Evolutionary conservation across 2,113 vertebrate species (phyloP), one percentile per base, ranked within the genome.

Genomic region (Malurus elegans): DNA sequence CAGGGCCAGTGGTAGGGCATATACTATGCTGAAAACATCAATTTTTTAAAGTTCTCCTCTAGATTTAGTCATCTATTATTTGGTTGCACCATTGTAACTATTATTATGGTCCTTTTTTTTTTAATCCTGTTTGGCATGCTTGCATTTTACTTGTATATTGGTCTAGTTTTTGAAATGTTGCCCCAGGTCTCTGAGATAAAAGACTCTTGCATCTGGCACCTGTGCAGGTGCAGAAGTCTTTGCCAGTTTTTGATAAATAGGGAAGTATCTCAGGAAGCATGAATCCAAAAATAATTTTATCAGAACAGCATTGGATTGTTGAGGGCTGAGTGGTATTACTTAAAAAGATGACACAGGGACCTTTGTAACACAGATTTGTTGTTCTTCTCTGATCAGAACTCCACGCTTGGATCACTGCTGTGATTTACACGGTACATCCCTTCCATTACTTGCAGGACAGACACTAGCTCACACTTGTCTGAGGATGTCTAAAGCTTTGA

Each of bases 231-330:
- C 26, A 69, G 67, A 95, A 80, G 9, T 45, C 53, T 74, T 66
- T 62, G 75, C 18, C 54, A 47, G 42, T 34, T 83, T 93, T 78
- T 93, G 71, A 92, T 45, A 85, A 87, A 96, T 19, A 87, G 10
- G 24, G 10, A 92, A 71, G 31, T 72, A 93, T 57, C 45, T 76
- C 40, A 29, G 38, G 62, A 91, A 94, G 71, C 84, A 89, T 65
- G 70, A 87, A 94, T 90, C 66, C 71, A 79, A 92, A 79, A 87
- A 91, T 76, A 90, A 95, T 88, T 91, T 88, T 82, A 88, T 80
- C 58, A 61, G 78, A 89, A 50, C 10, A 24, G 36, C 50, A 82
- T 36, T 87, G 47, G 78, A 92, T 87, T 87, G 87, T 72, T 82
- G 86, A 91, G 36, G 61, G 57, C 66, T 72, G 87, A 84, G 80